Base-by-base conservation (phyloP, 2,797 vertebrate species). In the Rhincodon typus region DNA sequence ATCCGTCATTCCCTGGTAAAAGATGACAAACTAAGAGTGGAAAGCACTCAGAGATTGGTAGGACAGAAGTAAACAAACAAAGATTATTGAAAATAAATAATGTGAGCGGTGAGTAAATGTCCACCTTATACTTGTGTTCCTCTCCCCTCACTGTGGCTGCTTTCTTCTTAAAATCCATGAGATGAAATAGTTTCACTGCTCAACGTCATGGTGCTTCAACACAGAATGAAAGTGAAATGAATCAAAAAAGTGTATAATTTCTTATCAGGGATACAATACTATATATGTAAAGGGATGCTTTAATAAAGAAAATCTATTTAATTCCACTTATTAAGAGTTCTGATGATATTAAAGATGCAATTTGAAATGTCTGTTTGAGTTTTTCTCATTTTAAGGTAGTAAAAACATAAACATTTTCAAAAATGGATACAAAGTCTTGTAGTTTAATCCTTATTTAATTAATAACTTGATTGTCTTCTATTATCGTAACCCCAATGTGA, bases 231-330 rank as follows among this genome's bases (percentile, higher is more conserved):
- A n/a, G 62, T 19, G 30, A 94, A 93, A 67, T 94, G 38, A 94
- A 94, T 70, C 23, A 42, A 69, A 34, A 30, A 69, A 46, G n/a
- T 72, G 23, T 94, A 74, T 25, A 42, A 50, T 53, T 70, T 94
- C n/a, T 94, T 94, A 70, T 94, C 94, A 94, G 94, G 66, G 67
- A 72, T 23, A 50, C 94, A 50, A 21, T 94, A 66, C 53, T 66
- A 91, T 91, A 91, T 8, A 91, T 91, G 88, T 91, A 94, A 72
- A 94, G 67, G 69, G 72, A 94, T 50, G 12, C 69, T 94, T 72
- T 94, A 94, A 74, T 70, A 53, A 94, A 72, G 21, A 94, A 74
- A 94, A 74, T 74, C 38, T 74, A 94, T 94, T 94, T 94, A 94
- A 74, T 72, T 74, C 94, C 42, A 94, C 67, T 94, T 66, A 91